A percentile compares a stretch with the other conserved stretches of the same genome.
phyloP scores from a whole-genome alignment of 1,140 invertebrate genomes.

The Diuraphis noxia region DNA sequence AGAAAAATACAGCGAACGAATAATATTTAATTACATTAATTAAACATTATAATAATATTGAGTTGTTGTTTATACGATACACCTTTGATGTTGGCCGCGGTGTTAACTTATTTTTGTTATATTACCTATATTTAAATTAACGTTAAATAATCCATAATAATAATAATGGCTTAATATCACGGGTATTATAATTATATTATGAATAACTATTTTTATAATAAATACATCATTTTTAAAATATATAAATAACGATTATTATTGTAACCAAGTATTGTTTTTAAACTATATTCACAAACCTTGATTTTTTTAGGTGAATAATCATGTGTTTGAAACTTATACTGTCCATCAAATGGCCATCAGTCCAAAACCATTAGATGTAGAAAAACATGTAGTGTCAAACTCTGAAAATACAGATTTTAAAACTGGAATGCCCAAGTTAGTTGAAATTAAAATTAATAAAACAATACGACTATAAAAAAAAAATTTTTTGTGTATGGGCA shows the following conservation, averaged over 20 bases:
- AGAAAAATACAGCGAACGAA: neutral
- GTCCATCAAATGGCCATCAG: neutral
- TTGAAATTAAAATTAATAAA: neutral
- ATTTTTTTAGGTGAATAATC: neutral
- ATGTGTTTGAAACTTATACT: neutral
- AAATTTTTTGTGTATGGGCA: neutral
- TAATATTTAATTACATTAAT: neutral
- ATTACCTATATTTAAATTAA: neutral
- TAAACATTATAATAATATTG: neutral
- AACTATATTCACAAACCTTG: neutral
- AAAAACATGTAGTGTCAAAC: neutral
- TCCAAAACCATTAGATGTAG: neutral
- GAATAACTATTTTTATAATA: neutral
- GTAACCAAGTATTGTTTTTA: neutral
- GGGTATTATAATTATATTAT: neutral
- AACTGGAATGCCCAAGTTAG: neutral
- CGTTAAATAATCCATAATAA: neutral
- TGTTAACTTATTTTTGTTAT: neutral
- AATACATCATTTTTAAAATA: neutral
- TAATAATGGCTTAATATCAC: neutral
- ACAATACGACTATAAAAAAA: neutral
- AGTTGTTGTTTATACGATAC: neutral
- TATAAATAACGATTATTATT: neutral
- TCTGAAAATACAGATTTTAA: neutral
- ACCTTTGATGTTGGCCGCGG: neutral